A percentile compares a stretch with the other conserved stretches of the same genome.
phyloP scores from a whole-genome alignment of 2,888 invertebrate genomes.

The Euphydryas editha region DNA sequence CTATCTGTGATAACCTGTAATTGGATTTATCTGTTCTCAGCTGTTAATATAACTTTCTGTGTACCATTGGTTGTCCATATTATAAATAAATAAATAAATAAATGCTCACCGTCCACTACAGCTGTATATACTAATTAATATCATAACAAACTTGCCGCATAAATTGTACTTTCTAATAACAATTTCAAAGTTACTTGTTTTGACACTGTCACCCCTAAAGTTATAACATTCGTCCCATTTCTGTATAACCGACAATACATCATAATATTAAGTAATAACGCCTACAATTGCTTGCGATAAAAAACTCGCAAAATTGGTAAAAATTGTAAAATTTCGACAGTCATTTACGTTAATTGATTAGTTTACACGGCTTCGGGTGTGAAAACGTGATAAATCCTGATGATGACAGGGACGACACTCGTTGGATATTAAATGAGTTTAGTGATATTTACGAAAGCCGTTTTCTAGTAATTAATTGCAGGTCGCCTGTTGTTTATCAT shows the following conservation, averaged over 20 bases:
- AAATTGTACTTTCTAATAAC: slow-evolving; percentile 48
- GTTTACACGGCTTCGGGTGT: slow-evolving; percentile 27
- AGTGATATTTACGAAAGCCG: slow-evolving; percentile 16
- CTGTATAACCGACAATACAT: not conserved
- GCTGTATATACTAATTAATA: slow-evolving; percentile 43
- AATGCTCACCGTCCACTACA: slow-evolving; percentile 7
- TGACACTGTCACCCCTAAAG: slow-evolving; percentile 40
- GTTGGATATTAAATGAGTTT: slow-evolving; percentile 12
- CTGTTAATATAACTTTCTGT: no score
- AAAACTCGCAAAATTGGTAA: slow-evolving; percentile 1
- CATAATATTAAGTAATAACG: slow-evolving; percentile 10
- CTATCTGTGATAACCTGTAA: no score
- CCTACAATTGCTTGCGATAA: slow-evolving; percentile 9
- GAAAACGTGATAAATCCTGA: slow-evolving; percentile 35
- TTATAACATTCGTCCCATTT: slow-evolving; percentile 23
- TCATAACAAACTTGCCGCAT: slow-evolving; percentile 45
- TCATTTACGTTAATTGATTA: slow-evolving; percentile 32
- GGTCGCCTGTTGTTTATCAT: slow-evolving; percentile 5
- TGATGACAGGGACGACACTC: slow-evolving; percentile 23
- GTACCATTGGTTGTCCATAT: no score
- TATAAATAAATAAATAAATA: not conserved
- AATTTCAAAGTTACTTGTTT: slow-evolving; percentile 46
- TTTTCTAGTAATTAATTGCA: slow-evolving; percentile 1
- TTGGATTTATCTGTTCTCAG: no score
- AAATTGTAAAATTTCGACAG: slow-evolving; percentile 33